Base-by-base conservation (phyloP, 2,888 invertebrate species). In the Callinectes sapidus region DNA sequence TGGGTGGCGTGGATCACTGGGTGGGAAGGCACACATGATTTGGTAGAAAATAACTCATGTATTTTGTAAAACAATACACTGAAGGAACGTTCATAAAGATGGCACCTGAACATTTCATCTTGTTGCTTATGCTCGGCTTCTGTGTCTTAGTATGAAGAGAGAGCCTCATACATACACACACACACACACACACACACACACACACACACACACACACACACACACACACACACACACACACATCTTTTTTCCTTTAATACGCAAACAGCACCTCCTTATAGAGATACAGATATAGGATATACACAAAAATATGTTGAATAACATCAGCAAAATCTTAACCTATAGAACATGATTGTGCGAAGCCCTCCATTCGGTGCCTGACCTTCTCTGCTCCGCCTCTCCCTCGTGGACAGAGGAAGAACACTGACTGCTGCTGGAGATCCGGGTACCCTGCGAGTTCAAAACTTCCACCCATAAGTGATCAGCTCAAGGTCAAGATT, bases 391-490 rank as follows among this genome's bases (percentile, higher is more conserved):
- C 10, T 48, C 48, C 16, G 2, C 18, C 61, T 61, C 18, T 61
- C 55, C 55, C 18, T 61, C 61, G 23, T 61, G 61, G 18, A 71
- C 13, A 71, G n/a, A 71, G 28, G 10, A 71, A n/a, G 66, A 71
- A 71, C 71, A 71, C 23, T 71, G 66, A 71, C 71, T 61, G 61
- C 61, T 61, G 61, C 18, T 61, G 18, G 23, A 23, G 71, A 28
- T n/a, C 71, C 23, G 66, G n/a, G n/a, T n/a, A 23, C 1, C 66
- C 66, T 32, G 32, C 77, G 35, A 32, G 35, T 81, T 93, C 77
- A 93, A n/a, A 89, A 91, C 90, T 93, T 93, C 93, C 93, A 93
- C 23, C 93, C 93, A 54, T 91, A 93, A 13, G 93, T 93, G 54
- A 93, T 93, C 14, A 93, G 81, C 16, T 93, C 93, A 28, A 93